Conservation (phyloP, 2,113 vertebrate genomes). For the Chiloscyllium plagiosum region DNA sequence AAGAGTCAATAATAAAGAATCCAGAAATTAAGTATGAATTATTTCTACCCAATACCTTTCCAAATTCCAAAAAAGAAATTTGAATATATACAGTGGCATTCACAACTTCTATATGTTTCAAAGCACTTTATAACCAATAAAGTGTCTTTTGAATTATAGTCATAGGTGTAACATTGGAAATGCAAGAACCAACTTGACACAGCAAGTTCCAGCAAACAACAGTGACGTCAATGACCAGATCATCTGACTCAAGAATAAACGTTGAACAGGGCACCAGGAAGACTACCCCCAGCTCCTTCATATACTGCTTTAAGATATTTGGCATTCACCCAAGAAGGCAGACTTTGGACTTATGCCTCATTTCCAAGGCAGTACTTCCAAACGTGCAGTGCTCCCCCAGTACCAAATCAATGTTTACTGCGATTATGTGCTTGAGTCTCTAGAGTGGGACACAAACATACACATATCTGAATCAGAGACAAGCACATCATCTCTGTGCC, state of each 20-base stretch:
- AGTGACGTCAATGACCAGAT: not conserved
- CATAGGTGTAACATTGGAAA: not conserved
- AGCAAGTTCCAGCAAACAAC: not conserved
- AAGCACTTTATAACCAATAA: not conserved
- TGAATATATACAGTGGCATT: not conserved
- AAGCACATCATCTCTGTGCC: not conserved
- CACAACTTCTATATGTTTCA: not conserved
- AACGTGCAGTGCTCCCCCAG: not conserved
- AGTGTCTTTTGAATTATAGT: not conserved
- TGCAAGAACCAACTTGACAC: not conserved
- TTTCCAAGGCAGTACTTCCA: not conserved
- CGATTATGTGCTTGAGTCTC: not conserved
- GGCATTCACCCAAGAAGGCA: not conserved
- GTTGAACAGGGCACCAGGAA: not conserved
- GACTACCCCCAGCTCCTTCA: not conserved
- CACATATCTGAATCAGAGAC: not conserved
- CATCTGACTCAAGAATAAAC: not conserved
- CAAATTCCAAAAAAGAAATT: not conserved
- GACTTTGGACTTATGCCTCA: not conserved
- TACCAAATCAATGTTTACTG: not conserved
- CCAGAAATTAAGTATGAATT: not conserved
- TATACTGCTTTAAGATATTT: not conserved
- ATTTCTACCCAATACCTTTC: not conserved
- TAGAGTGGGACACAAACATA: not conserved
- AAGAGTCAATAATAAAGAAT: not conserved